Percentiles rank a stretch among this genome's conserved stretches.
These are phyloP conservation scores for Phalanger gymnotis DNA, from an alignment of 2,797 vertebrate genomes.

Conservation along the genomic window DNA sequence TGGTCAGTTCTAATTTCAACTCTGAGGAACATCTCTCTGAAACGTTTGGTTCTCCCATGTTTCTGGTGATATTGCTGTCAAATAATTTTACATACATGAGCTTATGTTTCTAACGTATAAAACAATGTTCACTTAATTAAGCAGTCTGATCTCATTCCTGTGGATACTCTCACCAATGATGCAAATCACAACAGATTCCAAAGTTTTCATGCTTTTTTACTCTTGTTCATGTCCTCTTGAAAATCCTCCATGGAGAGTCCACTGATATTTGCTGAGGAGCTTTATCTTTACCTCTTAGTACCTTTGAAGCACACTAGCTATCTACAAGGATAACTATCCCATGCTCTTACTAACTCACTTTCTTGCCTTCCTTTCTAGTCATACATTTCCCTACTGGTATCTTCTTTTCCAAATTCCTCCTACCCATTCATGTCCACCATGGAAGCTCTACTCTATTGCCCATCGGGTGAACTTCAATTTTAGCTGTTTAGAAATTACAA, in stretches of 20 bases:
- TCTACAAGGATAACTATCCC: neutral
- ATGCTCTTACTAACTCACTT: neutral
- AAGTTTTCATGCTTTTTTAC: neutral
- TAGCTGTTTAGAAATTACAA: neutral
- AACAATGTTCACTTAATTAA: neutral
- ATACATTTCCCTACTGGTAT: neutral
- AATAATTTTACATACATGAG: neutral
- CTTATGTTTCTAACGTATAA: neutral
- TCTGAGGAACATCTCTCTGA: neutral
- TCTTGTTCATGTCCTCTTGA: neutral
- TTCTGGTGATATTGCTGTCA: neutral
- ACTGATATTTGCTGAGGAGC: neutral
- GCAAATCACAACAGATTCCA: neutral
- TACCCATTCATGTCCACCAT: neutral
- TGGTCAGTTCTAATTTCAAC: neutral
- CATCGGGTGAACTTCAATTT: neutral
- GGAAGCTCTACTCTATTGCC: neutral
- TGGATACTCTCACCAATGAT: neutral
- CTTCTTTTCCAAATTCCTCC: neutral
- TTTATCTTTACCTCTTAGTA: neutral
- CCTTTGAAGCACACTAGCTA: neutral
- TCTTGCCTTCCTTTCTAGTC: neutral
- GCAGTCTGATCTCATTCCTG: neutral
- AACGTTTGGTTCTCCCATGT: neutral
- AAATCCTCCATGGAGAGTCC: neutral